These are phyloP conservation scores for Parazoanthus atlanticus DNA, from an alignment of 92 coral and sea anemone species.

Conservation along the genomic window DNA sequence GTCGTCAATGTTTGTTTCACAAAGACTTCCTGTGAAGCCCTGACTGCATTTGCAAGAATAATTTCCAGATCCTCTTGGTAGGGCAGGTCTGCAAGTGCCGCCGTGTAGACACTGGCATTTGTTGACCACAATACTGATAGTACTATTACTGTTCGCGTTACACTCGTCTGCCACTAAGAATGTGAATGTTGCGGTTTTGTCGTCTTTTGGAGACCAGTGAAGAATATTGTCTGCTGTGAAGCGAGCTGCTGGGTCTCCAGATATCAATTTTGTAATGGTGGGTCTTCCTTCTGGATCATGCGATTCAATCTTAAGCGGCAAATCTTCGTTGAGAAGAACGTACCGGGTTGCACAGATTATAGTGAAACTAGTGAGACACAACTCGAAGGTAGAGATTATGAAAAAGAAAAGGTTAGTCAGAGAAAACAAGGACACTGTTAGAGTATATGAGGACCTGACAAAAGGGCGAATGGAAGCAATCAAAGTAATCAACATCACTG, in stretches of 20 bases:
- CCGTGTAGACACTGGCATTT: slow-evolving; percentile 6
- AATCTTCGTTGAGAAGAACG: slow-evolving; percentile 11
- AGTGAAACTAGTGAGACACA: too few relatives aligned
- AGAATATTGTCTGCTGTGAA: slow-evolving; percentile 21
- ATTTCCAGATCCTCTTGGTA: slow-evolving; percentile 8
- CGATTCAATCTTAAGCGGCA: slow-evolving; percentile 8
- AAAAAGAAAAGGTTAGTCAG: too few relatives aligned
- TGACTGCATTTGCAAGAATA: background rate
- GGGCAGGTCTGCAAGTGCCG: background rate
- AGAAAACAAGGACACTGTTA: too few relatives aligned
- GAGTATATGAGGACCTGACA: too few relatives aligned
- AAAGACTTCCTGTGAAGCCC: slow-evolving; percentile 3
- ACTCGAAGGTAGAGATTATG: too few relatives aligned
- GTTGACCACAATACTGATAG: background rate
- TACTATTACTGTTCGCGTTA: slow-evolving; percentile 9
- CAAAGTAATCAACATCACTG: too few relatives aligned
- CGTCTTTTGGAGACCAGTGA: slow-evolving; percentile 12
- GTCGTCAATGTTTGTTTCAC: slow-evolving; percentile 22
- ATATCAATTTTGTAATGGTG: slow-evolving; percentile 10
- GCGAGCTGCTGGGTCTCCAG: slow-evolving; percentile 13
- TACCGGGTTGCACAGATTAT: slow-evolving; percentile 11
- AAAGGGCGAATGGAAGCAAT: too few relatives aligned
- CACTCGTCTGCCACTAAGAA: slow-evolving; percentile 22
- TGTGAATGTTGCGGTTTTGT: slow-evolving; percentile 9
- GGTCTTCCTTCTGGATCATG: slow-evolving; percentile 34